Conservation (phyloP, 2,888 invertebrate species). For the Epirrita christyi region DNA sequence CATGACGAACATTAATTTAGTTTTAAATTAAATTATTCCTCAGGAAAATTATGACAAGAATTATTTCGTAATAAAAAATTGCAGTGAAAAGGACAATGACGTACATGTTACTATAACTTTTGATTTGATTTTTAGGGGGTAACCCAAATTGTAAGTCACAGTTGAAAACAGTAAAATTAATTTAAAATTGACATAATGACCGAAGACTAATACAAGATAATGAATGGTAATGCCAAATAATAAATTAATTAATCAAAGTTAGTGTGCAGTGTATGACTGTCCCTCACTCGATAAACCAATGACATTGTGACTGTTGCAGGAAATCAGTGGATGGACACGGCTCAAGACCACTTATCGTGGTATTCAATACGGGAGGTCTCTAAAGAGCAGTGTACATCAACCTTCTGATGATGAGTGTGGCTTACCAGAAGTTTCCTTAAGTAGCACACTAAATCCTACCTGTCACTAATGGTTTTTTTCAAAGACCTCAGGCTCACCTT, state of each 20-base stretch:
- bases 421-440: background rate
- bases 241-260: no score
- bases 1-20: background rate
- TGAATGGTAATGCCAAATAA: background rate
- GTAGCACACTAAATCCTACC: background rate
- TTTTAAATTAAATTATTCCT: constrained; percentile 8
- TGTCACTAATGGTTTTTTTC: background rate
- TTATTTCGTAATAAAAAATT: constrained; percentile 14
- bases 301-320: no score
- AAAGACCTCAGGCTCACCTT: background rate
- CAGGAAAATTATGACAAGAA: constrained; percentile 13
- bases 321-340: no score
- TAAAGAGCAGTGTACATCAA: background rate
- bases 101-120: background rate
- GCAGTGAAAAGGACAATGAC: constrained; percentile 11
- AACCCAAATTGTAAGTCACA: background rate
- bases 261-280: no score
- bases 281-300: no score
- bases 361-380: background rate
- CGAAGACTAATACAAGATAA: background rate
- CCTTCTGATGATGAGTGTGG: background rate
- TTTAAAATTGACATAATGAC: background rate
- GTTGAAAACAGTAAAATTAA: no score
- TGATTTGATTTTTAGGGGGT: background rate
- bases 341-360: no score